Evolutionary conservation across 2,113 vertebrate genomes (phyloP), one percentile per base, ranked within the genome.

Genomic region (Picathartes gymnocephalus): DNA sequence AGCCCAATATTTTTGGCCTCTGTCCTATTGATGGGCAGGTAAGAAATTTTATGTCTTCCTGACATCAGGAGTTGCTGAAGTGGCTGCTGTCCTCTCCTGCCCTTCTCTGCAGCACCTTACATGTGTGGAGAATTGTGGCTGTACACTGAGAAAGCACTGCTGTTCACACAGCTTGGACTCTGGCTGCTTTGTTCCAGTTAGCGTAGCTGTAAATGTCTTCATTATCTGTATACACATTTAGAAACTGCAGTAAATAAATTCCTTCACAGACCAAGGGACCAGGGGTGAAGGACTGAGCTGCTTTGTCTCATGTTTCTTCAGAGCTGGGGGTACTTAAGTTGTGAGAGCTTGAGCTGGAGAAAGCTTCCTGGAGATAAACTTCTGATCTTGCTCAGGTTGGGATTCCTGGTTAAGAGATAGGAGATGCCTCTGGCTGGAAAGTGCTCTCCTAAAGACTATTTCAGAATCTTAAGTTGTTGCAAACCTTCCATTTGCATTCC

Each of bases 351-450:
- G 60, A 39, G 44, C 47, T 84, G 86, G 21, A 74, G 22, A 81
- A 94, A 93, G 4, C 9, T 68, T 78, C 42, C 60, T 45, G 48
- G 65, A 93, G 86, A 90, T 89, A 91, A 92, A 89, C n/a, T 92
- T 81, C 47, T 69, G 44, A 76, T 95, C 28, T 74, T 84, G 48
- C 14, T 12, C 2, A 20, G 51, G 20, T 18, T 81, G 45, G 23
- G n/a, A 39, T 20, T 81, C 33, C 37, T 91, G 53, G 18, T 11
- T 82, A 78, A 77, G 71, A 83, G 54, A 82, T 2, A 50, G 33
- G 73, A 79, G 37, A 72, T 72, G 31, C 31, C 42, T 95, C 57
- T 87, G 70, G 6, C 44, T 87, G 65, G 65, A 92, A 92, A 54
- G 51, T 37, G 7, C 7, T 68, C 21, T 94, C 50, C 45, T 57